These are phyloP conservation scores for Scaptomyza reducta DNA, from an alignment of 2,888 invertebrate species.

Conservation along the genomic window DNA sequence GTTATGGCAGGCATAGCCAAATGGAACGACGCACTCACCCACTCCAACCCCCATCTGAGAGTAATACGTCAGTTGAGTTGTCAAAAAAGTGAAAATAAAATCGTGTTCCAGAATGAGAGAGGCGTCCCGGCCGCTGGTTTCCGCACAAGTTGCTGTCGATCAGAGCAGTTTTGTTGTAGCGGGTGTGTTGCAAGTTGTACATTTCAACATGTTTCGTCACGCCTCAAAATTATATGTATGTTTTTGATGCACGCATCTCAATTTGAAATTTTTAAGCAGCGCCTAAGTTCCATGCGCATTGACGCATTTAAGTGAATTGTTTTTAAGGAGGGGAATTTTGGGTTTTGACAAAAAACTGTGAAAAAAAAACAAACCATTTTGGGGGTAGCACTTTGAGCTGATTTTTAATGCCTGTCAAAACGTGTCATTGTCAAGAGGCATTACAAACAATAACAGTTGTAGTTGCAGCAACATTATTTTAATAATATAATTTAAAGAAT, in stretches of 20 bases:
- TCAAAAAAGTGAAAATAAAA: slow-evolving; percentile 54
- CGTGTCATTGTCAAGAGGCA: slow-evolving; percentile 43
- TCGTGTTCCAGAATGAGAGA: slow-evolving; percentile 37
- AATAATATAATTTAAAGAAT: slow-evolving; percentile 1
- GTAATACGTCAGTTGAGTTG: slow-evolving; percentile 74
- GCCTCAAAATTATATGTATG: slow-evolving; percentile 53
- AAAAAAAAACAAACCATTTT: background rate
- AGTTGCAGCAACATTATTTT: slow-evolving; percentile 3
- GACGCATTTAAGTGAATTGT: slow-evolving; percentile 36
- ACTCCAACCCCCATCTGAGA: slow-evolving; percentile 33
- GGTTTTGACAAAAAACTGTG: slow-evolving; percentile 15
- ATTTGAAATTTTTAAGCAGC: slow-evolving; percentile 53
- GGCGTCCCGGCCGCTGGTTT: slow-evolving; percentile 54
- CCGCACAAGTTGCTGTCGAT: slow-evolving; percentile 78
- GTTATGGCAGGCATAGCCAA: slow-evolving; percentile 70
- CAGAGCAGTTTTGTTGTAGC: slow-evolving; percentile 21
- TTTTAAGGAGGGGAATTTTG: slow-evolving; percentile 9
- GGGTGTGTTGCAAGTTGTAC: slow-evolving; percentile 52
- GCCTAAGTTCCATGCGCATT: slow-evolving; percentile 33
- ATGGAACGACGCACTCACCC: slow-evolving; percentile 48
- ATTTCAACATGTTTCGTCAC: slow-evolving; percentile 73
- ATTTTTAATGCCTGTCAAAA: slow-evolving; percentile 67
- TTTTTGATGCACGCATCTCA: slow-evolving; percentile 48
- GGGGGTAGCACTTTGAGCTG: slow-evolving; percentile 29
- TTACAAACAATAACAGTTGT: slow-evolving; percentile 40